Percentiles rank a stretch among this genome's conserved stretches.
Evolutionary conservation across 2,113 vertebrate species (phyloP).

Genomic region (Alethe castanea): DNA sequence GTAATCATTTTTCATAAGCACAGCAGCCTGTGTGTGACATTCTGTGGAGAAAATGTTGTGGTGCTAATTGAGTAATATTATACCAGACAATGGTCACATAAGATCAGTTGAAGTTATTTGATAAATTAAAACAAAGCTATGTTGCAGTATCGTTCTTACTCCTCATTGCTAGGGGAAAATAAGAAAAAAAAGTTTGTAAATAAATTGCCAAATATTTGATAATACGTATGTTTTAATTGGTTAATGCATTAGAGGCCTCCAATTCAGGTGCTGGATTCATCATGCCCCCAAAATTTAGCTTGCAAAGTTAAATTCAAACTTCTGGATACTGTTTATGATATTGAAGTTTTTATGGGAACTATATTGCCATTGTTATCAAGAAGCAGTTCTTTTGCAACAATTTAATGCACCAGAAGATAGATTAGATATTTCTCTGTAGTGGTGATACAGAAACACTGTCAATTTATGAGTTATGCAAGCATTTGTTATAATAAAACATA

Average conservation of each 20-base stretch:
- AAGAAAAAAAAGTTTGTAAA: neutral
- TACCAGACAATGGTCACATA: neutral
- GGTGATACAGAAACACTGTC: neutral
- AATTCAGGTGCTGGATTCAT: neutral
- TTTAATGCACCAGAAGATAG: neutral
- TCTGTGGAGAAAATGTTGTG: slow-evolving; percentile 40
- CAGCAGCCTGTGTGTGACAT: slow-evolving; percentile 36
- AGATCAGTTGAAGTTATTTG: slow-evolving; percentile 2
- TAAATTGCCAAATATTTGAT: neutral
- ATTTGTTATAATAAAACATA: neutral
- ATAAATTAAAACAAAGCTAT: slow-evolving; percentile 8
- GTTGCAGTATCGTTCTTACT: neutral
- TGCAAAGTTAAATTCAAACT: neutral
- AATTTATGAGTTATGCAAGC: neutral
- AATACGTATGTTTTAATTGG: neutral
- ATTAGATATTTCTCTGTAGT: neutral
- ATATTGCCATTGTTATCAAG: neutral
- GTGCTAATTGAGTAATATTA: slow-evolving; percentile 50
- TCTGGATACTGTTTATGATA: neutral
- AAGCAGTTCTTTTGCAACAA: neutral
- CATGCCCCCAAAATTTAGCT: neutral
- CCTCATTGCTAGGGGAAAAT: neutral
- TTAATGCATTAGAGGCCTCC: neutral
- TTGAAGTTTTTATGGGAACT: neutral
- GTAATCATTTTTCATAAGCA: slow-evolving; percentile 62